These are phyloP conservation scores for Todiramphus saurophagus DNA, from an alignment of 2,113 vertebrate genomes.

Conservation along the genomic window DNA sequence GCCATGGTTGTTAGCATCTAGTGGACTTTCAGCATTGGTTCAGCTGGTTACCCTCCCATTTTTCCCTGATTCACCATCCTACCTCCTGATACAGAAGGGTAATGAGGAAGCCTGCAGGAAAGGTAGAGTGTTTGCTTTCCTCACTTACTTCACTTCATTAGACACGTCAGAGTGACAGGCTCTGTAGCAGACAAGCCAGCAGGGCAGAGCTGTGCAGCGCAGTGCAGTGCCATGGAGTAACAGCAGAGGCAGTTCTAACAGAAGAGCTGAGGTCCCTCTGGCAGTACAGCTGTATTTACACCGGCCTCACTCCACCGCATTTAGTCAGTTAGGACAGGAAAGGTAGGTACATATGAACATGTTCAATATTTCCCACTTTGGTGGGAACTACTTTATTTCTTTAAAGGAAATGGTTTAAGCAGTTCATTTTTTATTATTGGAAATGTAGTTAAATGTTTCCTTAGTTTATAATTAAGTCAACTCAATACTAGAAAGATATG, in stretches of 20 bases:
- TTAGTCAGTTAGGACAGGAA: not conserved
- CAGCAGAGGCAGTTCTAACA: not conserved
- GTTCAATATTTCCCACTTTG: not conserved
- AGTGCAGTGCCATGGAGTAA: not conserved
- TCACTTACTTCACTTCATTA: not conserved
- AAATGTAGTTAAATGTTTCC: not conserved
- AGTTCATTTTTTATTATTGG: not conserved
- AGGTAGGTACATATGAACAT: not conserved
- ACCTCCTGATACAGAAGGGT: constrained; percentile 83
- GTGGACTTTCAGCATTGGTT: constrained; percentile 74
- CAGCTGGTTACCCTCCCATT: constrained; percentile 75
- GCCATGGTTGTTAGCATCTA: constrained; percentile 81
- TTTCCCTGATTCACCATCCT: constrained; percentile 77
- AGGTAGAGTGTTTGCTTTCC: constrained; percentile 66
- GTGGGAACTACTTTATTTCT: not conserved
- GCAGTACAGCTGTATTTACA: not conserved
- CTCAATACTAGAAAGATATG: not conserved
- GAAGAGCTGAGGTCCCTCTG: not conserved
- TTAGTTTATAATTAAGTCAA: not conserved
- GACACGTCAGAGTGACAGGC: not conserved
- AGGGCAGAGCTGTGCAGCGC: not conserved
- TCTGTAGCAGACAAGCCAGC: not conserved
- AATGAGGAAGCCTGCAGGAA: constrained; percentile 77
- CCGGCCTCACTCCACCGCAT: not conserved
- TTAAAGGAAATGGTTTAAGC: not conserved